These are phyloP conservation scores for Sarcophaga rosellei DNA, from an alignment of 2,888 invertebrate species.

Conservation along the genomic window DNA sequence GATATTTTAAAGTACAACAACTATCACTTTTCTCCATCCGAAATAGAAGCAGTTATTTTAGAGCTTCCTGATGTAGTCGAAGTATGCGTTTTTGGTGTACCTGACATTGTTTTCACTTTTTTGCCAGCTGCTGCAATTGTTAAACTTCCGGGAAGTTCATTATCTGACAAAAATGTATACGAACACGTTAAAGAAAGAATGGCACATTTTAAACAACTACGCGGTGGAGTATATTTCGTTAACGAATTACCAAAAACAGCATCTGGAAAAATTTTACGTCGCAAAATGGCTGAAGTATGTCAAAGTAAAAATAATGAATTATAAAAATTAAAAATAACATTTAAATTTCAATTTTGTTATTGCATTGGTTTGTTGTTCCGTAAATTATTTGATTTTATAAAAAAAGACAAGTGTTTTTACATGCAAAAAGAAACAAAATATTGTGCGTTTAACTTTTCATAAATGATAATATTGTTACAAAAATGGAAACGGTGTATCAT, in stretches of 20 bases:
- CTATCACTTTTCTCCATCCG: conserved; percentile 75
- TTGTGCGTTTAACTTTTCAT: too few species aligned
- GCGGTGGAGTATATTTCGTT: conserved; percentile 70
- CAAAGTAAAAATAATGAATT: conserved; percentile 16
- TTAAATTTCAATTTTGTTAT: too few species aligned
- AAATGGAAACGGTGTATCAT: too few species aligned
- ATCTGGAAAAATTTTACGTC: conserved; percentile 67
- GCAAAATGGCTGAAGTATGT: conserved; percentile 64
- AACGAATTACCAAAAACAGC: conserved; percentile 69
- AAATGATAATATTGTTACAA: too few species aligned
- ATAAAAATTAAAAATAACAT: too few species aligned
- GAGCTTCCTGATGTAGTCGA: conserved; percentile 73
- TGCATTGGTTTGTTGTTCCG: conserved; percentile 55
- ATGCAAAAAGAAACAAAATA: too few species aligned
- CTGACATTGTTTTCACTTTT: conserved; percentile 72
- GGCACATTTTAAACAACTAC: conserved; percentile 70
- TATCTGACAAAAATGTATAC: conserved; percentile 63
- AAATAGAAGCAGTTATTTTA: conserved; percentile 74
- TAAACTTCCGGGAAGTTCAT: conserved; percentile 59
- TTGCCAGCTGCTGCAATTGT: conserved; percentile 76
- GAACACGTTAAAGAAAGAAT: conserved; percentile 69
- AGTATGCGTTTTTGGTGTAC: conserved; percentile 76
- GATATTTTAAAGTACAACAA: conserved; percentile 77
- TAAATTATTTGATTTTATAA: too few species aligned
- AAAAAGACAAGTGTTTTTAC: too few species aligned